Base-by-base conservation (phyloP, 2,797 vertebrate genomes). In the Sebastes cheni region DNA sequence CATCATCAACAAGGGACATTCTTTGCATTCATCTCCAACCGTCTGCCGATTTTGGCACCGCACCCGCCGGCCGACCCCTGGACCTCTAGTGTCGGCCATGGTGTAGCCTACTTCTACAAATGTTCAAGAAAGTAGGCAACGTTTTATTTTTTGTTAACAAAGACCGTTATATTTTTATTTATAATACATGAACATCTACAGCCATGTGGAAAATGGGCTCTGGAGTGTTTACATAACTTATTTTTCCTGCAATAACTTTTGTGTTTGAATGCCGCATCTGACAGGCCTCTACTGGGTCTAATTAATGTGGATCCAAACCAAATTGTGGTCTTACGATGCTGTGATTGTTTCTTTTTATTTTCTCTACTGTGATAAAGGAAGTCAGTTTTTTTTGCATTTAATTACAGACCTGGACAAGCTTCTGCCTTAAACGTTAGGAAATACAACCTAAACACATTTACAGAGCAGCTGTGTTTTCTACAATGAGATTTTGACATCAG, bases 181-280 rank as follows among this genome's bases (percentile, higher is more conserved):
- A 77, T 82, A 60, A 79, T 39, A 73, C 72, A 73, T 39, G 58
- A 80, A 71, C 77, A 81, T 76, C 60, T 86, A 65, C 3, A 88
- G 70, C 52, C 78, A 79, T 66, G 69, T 68, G 34, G 54, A 72
- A 55, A 68, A 20, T 36, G 77, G 69, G 75, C 75, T 79, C 66
- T 62, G 77, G 73, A 77, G 56, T 89, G 91, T 94, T 91, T 89
- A 91, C 89, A 88, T 91, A 89, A 87, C 75, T 91, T 93, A 92
- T 92, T 91, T 93, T 88, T 88, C 39, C 90, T 88, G 89, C 90
- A 93, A 77, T 89, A 89, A 89, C 36, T 10, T 83, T 58, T 82
- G 12, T 87, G 74, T 73, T 55, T 66, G 52, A 82, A 88, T 72
- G 80, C 87, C 73, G 60, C 75, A 76, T 60, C 68, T 83, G 60